phyloP scores from a whole-genome alignment of 2,797 vertebrate species.

The Cossypha heuglini region DNA sequence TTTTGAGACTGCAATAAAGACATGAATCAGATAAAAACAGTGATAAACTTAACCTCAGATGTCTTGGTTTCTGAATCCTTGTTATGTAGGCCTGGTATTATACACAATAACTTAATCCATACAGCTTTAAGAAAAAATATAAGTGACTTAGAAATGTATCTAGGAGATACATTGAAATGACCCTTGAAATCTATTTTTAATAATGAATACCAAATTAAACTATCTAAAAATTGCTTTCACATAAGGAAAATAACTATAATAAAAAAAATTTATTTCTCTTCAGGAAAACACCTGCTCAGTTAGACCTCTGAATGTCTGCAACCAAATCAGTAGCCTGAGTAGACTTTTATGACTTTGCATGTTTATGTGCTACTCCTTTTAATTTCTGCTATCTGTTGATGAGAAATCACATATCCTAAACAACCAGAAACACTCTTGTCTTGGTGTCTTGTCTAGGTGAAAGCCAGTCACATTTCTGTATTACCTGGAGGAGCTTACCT shows the following conservation, averaged over 20 bases:
- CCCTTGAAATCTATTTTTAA: not conserved
- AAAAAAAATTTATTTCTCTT: not conserved
- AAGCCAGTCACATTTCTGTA: not conserved
- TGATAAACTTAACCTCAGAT: not conserved
- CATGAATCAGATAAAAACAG: not conserved
- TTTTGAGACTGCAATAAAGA: not conserved
- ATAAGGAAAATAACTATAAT: not conserved
- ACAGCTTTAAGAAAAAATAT: not conserved
- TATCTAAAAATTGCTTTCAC: not conserved
- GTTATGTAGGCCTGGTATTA: not conserved
- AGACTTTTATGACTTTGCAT: not conserved
- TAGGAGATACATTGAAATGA: not conserved
- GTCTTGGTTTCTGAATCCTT: not conserved
- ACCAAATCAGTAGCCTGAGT: not conserved
- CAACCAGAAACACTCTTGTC: not conserved
- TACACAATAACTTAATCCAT: not conserved
- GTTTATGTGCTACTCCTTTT: not conserved
- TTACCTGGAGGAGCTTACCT: conserved; percentile 79
- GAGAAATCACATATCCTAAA: not conserved
- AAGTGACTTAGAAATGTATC: not conserved
- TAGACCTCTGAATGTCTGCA: not conserved
- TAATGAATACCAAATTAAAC: not conserved
- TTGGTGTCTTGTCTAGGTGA: not conserved
- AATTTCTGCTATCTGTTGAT: not conserved
- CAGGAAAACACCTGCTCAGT: not conserved